Base-by-base conservation (phyloP, 2,888 invertebrate species). In the Trisateles emortualis region DNA sequence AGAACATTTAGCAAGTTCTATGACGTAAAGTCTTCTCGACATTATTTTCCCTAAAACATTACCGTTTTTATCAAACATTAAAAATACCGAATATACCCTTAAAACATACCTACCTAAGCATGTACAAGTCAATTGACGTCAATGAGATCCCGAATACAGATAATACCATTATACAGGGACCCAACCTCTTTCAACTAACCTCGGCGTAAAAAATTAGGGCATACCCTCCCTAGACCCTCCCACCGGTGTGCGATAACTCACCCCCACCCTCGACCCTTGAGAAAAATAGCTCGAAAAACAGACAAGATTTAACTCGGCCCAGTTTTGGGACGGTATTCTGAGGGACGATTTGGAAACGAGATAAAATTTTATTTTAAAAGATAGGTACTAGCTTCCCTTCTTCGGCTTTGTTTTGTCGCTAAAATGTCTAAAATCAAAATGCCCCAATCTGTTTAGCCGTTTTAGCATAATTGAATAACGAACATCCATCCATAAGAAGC, bases 211-310 rank as follows among this genome's bases (percentile, higher is more conserved):
- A 90, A 90, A 90, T 90, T 89, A 88, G 91, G 90, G 77, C 88
- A 88, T 68, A n/a, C 79, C 78, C 83, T 72, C 66, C 70, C 73
- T 49, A 36, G 50, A 56, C 60, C 61, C 68, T 56, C 55, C 17
- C 43, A 44, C 48, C 40, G 43, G 33, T 35, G 54, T 36, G 68
- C 64, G 68, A 68, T 71, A 71, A 72, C 71, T 74, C 66, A 65
- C 65, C 74, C 68, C 68, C 48, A 56, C 59, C 62, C 60, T 48
- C 66, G 84, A 80, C 91, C 90, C 90, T 92, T 91, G 91, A 92
- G 92, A 90, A 92, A 92, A 91, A 91, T 90, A 87, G 89, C 88
- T 87, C 86, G 87, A 81, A 88, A 90, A 89, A 89, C 86, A 83
- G 85, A 81, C 76, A 90, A 91, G 90, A 88, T 87, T 88, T 86